phyloP scores from a whole-genome alignment of 2,888 invertebrate genomes.

The Drosophila rellima region DNA sequence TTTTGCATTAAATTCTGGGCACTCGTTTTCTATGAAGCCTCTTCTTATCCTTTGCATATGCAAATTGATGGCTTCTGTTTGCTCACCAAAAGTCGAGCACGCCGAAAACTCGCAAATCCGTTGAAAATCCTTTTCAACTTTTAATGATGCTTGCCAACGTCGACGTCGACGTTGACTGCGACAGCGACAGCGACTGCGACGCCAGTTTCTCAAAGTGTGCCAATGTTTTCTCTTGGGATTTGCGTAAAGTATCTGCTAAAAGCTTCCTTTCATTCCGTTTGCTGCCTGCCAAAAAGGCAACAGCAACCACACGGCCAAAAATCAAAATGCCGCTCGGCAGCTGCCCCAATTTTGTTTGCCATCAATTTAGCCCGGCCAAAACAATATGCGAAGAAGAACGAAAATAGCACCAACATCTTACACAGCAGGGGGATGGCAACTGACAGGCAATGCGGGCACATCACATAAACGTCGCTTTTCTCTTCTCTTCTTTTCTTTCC shows the following conservation, averaged over 20 bases:
- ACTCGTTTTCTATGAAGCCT: constrained; percentile 12
- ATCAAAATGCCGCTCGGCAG: constrained; percentile 52
- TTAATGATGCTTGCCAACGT: constrained; percentile 66
- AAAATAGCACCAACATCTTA: constrained; percentile 11
- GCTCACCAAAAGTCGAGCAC: too few relatives aligned
- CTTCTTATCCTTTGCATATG: constrained; percentile 53
- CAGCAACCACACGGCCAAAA: constrained; percentile 60
- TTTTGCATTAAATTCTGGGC: constrained; percentile 29
- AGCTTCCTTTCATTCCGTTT: constrained; percentile 74
- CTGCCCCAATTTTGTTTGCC: constrained; percentile 71
- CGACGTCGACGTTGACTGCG: constrained; percentile 15
- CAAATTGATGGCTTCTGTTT: constrained; percentile 78
- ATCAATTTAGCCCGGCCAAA: constrained; percentile 68
- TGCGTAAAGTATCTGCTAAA: constrained; percentile 81
- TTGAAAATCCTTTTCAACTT: constrained; percentile 81
- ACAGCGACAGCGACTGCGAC: constrained; percentile 5
- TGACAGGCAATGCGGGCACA: constrained; percentile 24
- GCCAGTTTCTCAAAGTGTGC: constrained; percentile 58
- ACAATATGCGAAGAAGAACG: constrained; percentile 36
- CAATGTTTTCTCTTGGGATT: constrained; percentile 81
- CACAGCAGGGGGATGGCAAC: constrained; percentile 19
- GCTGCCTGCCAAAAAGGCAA: constrained; percentile 37
- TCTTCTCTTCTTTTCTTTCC: not conserved
- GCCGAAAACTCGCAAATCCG: constrained; percentile 72
- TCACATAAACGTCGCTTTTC: constrained; percentile 40